Base-by-base conservation (phyloP, 2,113 vertebrate species). In the Spilogale gracilis region DNA sequence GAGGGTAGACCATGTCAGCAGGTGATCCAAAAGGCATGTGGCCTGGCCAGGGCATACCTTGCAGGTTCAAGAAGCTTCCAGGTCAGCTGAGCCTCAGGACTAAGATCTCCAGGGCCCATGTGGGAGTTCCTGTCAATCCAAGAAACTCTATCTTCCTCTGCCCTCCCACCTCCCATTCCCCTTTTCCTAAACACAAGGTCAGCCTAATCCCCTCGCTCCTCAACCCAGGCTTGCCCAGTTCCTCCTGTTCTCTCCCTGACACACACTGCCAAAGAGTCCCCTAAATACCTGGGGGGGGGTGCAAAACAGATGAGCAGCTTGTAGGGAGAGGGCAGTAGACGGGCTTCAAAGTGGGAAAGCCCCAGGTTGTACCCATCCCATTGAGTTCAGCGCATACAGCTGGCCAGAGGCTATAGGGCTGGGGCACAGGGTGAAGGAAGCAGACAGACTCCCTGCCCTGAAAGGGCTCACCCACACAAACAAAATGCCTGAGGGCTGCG, bases 131-230 rank as follows among this genome's bases (percentile, higher is more conserved):
- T 54, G 32, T 76, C 65, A 48, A 30, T 20, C 60, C 30, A 45
- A 83, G 81, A 18, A 54, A 14, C 61, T n/a, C 12, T n/a, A 45
- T 48, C 43, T 8, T 43, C 50, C n/a, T 43, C 69, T 54, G 48
- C 52, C 12, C 45, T n/a, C 16, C 30, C 20, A 1, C 3, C 27
- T 65, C 73, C 23, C 63, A 86, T 13, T 25, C 27, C 25, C 61
- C 56, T 91, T 82, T 83, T 56, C 65, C 50, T 67, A 79, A 92
- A 87, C n/a, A 80, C n/a, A 43, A 67, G n/a, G 18, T 52, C 90
- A 54, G 13, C 7, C 48, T 54, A 20, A 27, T 65, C 38, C 56
- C 48, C 67, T 89, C 1, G 0, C 20, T 91, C 65, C 17, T 71
- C 63, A 80, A 25, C 32, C 79, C 92, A 89, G 54, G 21, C 48